Conservation (phyloP, 2,113 vertebrate genomes). For the Dicaeum eximium region DNA sequence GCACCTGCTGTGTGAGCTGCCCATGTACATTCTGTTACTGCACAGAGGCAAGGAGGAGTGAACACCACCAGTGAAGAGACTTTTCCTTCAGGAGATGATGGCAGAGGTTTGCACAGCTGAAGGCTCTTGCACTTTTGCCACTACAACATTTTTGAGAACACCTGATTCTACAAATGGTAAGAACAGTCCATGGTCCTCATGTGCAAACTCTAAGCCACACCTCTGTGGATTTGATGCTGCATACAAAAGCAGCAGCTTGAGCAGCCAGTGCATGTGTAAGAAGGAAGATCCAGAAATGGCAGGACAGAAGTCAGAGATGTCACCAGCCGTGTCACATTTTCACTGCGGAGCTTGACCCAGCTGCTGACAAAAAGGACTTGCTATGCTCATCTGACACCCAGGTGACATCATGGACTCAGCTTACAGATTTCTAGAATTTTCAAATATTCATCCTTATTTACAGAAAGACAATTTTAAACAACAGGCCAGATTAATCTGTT, state of each 20-base stretch:
- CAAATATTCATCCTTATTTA: neutral
- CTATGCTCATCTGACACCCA: neutral
- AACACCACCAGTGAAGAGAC: neutral
- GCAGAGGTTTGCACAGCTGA: neutral
- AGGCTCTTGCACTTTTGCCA: neutral
- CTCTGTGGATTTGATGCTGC: neutral
- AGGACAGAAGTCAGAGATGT: neutral
- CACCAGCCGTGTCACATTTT: neutral
- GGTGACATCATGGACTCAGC: neutral
- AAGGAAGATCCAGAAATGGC: neutral
- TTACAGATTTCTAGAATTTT: neutral
- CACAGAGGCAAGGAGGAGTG: neutral
- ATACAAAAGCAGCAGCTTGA: neutral
- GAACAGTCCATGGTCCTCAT: neutral
- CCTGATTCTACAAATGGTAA: neutral
- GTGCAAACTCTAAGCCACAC: neutral
- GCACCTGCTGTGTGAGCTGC: neutral
- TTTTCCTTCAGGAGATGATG: neutral
- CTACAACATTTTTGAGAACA: neutral
- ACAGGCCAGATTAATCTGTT: neutral
- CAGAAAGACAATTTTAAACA: neutral
- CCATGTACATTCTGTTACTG: accelerated
- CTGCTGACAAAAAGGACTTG: neutral
- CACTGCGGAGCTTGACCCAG: neutral
- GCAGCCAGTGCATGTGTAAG: accelerated